Percentiles rank a stretch among this genome's conserved stretches.
These are phyloP conservation scores for Ischnus inquisitorius DNA, from an alignment of 2,888 invertebrate genomes.

Conservation along the genomic window DNA sequence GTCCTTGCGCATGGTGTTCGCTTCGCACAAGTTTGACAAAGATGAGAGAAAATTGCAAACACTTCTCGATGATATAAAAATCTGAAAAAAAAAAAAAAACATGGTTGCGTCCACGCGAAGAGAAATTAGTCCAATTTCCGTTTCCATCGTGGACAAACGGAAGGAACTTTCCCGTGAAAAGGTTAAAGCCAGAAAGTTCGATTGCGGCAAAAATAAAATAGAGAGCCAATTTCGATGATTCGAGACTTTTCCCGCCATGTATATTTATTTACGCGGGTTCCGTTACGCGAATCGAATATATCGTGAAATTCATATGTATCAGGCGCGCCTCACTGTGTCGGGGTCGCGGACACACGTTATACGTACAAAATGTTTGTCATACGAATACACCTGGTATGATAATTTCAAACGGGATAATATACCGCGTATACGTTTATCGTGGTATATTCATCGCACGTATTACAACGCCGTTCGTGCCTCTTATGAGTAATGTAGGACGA, in stretches of 20 bases:
- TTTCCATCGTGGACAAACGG: too few species aligned
- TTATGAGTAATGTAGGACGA: constrained; percentile 47
- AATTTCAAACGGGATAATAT: constrained; percentile 67
- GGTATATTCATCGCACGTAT: constrained; percentile 60
- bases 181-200: too few species aligned
- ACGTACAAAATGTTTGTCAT: constrained; percentile 46
- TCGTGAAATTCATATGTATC: constrained; percentile 5
- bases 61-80: too few species aligned
- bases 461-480: constrained; percentile 48
- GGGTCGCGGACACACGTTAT: constrained; percentile 51
- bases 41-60: too few species aligned
- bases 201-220: too few species aligned
- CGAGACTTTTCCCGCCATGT: background rate
- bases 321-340: constrained; percentile 56
- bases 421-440: constrained; percentile 23
- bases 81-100: too few species aligned
- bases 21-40: too few species aligned
- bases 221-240: too few species aligned
- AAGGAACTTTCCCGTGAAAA: too few species aligned
- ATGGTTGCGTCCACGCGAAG: too few species aligned
- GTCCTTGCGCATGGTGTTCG: too few species aligned
- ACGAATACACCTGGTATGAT: constrained; percentile 65
- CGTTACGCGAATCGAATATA: background rate
- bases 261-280: background rate
- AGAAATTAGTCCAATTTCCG: background rate